These are phyloP conservation scores for Melinaea menophilus DNA, from an alignment of 2,888 invertebrate species.

Conservation along the genomic window DNA sequence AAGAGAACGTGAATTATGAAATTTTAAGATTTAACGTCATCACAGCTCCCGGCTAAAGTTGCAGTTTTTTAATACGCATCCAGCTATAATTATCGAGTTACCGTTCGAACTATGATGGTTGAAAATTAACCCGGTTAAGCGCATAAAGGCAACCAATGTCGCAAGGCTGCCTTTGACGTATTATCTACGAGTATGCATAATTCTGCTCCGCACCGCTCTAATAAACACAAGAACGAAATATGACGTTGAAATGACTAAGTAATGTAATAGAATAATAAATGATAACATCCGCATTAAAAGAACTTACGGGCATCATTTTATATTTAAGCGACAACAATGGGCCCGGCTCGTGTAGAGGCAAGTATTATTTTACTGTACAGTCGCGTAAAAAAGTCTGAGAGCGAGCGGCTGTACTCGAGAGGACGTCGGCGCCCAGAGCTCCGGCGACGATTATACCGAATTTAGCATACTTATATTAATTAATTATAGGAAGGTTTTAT, in stretches of 20 bases:
- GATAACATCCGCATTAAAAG: slow-evolving; percentile 73
- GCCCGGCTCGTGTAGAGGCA: slow-evolving; percentile 56
- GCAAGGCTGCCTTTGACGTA: slow-evolving; percentile 26
- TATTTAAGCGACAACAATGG: slow-evolving; percentile 65
- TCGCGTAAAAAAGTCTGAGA: slow-evolving; percentile 49
- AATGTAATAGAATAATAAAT: slow-evolving; percentile 72
- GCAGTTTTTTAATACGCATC: slow-evolving; percentile 4
- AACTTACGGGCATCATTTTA: slow-evolving; percentile 64
- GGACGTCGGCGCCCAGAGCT: slow-evolving; percentile 30
- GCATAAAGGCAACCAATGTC: slow-evolving; percentile 19
- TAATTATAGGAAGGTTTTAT: slow-evolving; percentile 32
- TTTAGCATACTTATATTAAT: slow-evolving; percentile 30
- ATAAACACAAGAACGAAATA: slow-evolving; percentile 24
- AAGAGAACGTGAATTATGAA: slow-evolving; percentile 30
- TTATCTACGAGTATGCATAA: slow-evolving; percentile 20
- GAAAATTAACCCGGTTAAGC: slow-evolving; percentile 21
- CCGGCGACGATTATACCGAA: slow-evolving; percentile 29
- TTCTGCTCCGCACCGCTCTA: slow-evolving; percentile 15
- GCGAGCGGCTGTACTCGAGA: slow-evolving; percentile 39
- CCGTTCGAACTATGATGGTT: slow-evolving; percentile 19
- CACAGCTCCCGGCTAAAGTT: background rate
- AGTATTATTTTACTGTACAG: slow-evolving; percentile 67
- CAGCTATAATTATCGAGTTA: slow-evolving; percentile 20
- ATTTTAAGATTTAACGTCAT: slow-evolving; percentile 19
- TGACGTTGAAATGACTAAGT: slow-evolving; percentile 45